phyloP scores from a whole-genome alignment of 1,140 invertebrate genomes.

The Nasonia vitripennis region DNA sequence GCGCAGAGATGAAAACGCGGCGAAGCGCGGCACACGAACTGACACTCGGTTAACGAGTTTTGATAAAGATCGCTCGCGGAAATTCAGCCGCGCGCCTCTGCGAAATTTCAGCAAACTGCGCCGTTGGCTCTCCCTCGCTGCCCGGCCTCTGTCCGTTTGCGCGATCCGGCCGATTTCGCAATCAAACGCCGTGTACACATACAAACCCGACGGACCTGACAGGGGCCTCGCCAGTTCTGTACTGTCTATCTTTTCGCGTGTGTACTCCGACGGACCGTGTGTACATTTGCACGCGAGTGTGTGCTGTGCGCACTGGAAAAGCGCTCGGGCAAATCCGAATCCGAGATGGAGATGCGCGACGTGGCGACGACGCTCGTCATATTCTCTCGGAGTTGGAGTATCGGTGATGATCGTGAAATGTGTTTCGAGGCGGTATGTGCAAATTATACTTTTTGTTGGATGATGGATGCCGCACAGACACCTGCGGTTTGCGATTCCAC shows the following conservation, averaged over 20 bases:
- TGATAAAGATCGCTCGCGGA: slow-evolving; percentile 49
- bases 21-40: slow-evolving; percentile 9
- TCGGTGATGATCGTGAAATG: too few relatives aligned
- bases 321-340: slow-evolving; percentile 23
- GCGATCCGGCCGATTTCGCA: slow-evolving; percentile 46
- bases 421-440: too few relatives aligned
- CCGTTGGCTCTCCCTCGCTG: neutral
- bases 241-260: neutral
- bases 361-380: slow-evolving; percentile 22
- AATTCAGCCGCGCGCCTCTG: slow-evolving; percentile 31
- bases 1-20: neutral
- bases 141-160: slow-evolving; percentile 11
- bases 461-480: too few relatives aligned
- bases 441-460: too few relatives aligned
- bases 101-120: slow-evolving; percentile 42
- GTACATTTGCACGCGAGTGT: neutral
- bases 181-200: slow-evolving; percentile 34
- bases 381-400: neutral
- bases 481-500: too few relatives aligned
- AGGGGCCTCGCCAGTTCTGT: neutral
- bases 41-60: slow-evolving; percentile 52
- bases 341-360: slow-evolving; percentile 35
- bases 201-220: slow-evolving; percentile 1
- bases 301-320: neutral
- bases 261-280: neutral